phyloP scores from a whole-genome alignment of 2,113 vertebrate genomes.

The Gopherus evgoodei region DNA sequence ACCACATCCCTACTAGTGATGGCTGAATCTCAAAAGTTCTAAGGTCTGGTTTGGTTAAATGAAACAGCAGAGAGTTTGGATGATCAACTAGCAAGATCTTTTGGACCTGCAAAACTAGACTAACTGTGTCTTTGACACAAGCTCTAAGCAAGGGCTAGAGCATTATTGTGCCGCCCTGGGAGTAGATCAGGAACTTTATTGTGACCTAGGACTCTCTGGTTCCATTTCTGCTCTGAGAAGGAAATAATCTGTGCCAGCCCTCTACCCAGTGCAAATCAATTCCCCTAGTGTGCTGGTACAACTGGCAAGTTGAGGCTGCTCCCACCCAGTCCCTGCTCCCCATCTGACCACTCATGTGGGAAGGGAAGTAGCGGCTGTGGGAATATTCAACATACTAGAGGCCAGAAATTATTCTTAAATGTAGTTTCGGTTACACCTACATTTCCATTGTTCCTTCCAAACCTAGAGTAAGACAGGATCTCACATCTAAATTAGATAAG shows the following conservation, averaged over 20 bases:
- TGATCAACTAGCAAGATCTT: neutral
- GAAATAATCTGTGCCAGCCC: neutral
- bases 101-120: neutral
- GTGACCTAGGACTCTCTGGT: neutral
- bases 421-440: conserved; percentile 34
- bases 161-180: neutral
- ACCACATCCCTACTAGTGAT: neutral
- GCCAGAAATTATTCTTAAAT: conserved; percentile 19
- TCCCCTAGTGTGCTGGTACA: neutral
- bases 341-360: neutral
- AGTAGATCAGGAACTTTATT: neutral
- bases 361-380: neutral
- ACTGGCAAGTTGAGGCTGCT: neutral
- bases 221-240: neutral
- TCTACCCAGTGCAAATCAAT: neutral
- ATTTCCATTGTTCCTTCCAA: conserved; percentile 62
- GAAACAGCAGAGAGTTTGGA: neutral
- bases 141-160: neutral
- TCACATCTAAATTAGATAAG: conserved; percentile 50
- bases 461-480: neutral
- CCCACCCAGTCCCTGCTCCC: neutral
- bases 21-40: neutral
- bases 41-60: neutral
- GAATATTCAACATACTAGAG: neutral
- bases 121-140: neutral